phyloP scores from a whole-genome alignment of 2,797 vertebrate species.

The Mus minutoides region DNA sequence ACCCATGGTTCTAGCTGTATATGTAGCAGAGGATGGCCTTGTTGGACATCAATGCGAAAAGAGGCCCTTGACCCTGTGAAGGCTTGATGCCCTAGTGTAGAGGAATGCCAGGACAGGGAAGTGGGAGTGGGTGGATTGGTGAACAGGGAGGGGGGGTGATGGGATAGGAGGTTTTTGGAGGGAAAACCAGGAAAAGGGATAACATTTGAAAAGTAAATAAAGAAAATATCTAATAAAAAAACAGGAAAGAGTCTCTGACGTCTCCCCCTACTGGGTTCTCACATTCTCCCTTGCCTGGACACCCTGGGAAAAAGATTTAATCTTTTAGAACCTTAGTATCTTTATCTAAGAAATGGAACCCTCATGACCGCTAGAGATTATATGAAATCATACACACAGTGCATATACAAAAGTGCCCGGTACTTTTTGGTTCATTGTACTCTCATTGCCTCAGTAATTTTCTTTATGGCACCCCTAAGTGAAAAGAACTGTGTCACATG shows the following conservation, averaged over 20 bases:
- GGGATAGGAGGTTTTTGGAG: too few relatives aligned
- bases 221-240: too few relatives aligned
- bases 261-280: neutral
- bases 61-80: too few relatives aligned
- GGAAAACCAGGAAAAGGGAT: too few relatives aligned
- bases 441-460: slow-evolving; percentile 37
- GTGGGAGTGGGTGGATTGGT: too few relatives aligned
- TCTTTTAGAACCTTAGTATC: slow-evolving; percentile 34
- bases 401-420: neutral
- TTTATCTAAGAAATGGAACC: slow-evolving; percentile 51
- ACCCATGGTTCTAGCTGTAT: too few relatives aligned
- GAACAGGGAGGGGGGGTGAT: too few relatives aligned
- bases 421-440: neutral
- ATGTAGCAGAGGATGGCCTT: too few relatives aligned
- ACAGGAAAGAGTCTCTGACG: neutral
- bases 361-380: neutral
- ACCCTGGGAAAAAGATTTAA: slow-evolving; percentile 27
- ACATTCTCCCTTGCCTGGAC: neutral
- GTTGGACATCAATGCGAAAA: too few relatives aligned
- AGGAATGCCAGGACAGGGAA: too few relatives aligned
- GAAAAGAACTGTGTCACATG: slow-evolving; percentile 29
- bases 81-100: too few relatives aligned
- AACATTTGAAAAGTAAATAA: too few relatives aligned
- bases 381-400: slow-evolving; percentile 28
- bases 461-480: neutral